Conservation (phyloP, 2,797 vertebrate genomes). For the Sus cebifrons region DNA sequence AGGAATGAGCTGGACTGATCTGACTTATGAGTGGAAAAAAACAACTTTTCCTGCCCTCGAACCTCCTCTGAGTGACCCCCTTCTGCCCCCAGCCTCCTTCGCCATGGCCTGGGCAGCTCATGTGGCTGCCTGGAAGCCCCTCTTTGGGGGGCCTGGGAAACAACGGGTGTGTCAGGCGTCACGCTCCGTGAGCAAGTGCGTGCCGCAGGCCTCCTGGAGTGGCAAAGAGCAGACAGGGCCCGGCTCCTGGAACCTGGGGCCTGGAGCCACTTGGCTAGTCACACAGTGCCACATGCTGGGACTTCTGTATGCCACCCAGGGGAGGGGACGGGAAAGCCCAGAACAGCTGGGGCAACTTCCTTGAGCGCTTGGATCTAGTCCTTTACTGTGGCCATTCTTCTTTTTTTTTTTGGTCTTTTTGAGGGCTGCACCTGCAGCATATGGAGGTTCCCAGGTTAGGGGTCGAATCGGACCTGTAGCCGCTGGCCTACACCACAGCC, state of each 20-base stretch:
- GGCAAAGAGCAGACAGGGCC: constrained; percentile 2
- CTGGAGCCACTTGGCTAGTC: background rate
- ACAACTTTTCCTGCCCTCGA: constrained; percentile 79
- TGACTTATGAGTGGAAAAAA: constrained; percentile 86
- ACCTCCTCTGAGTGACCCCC: constrained; percentile 60
- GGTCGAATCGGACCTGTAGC: no score
- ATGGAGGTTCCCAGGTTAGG: no score
- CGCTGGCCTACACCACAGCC: no score
- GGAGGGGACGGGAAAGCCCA: background rate
- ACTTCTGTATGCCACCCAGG: background rate
- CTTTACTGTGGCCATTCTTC: background rate
- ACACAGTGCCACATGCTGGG: background rate
- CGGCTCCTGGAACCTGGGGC: background rate
- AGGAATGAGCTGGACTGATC: constrained; percentile 83
- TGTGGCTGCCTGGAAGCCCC: constrained; percentile 62
- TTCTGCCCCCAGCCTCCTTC: constrained; percentile 37
- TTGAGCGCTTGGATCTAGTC: background rate
- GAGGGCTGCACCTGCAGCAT: no score
- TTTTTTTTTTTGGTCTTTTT: no score
- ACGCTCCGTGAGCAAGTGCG: background rate
- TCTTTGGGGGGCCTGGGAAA: background rate
- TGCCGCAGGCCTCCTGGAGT: background rate
- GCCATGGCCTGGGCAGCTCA: constrained; percentile 39
- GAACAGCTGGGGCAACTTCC: background rate
- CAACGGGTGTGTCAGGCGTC: constrained; percentile 41